Base-by-base conservation (phyloP, 2,113 vertebrate species). In the Xenotilapia flavipinnis region DNA sequence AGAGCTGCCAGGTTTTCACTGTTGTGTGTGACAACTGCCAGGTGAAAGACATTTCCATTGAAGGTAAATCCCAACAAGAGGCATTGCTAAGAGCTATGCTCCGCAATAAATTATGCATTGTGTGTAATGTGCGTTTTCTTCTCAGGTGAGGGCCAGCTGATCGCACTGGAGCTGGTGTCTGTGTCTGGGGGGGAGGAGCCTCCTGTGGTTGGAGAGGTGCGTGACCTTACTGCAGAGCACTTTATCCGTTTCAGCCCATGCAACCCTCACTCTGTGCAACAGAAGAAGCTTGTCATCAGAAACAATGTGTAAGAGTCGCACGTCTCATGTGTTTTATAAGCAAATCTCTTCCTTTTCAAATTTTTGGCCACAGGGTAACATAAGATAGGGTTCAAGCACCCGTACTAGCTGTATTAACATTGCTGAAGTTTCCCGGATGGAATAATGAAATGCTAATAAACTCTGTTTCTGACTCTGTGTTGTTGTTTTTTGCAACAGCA, bases 11-110 rank as follows among this genome's bases (percentile, higher is more conserved):
- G 88, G 92, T 79, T 38, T 99, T 97, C 82, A 92, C 96, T 33
- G 36, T 99, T 2, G 93, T 97, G 36, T 99, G 98, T 90, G 97
- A 99, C 95, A 98, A 97, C 93, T 99, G 97, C 91, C 98, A 97
- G 80, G 91, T 96, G 47, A 97, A 88, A 86, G 96, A 98, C 51
- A 87, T 99, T 92, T 96, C 95, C 79, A 87, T 97, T 11, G 87
- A 95, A 97, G 99, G 99, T 99, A 62, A 89, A 58, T 36, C 28
- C 54, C 45, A 21, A 13, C 14, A 51, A 5, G 33, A 31, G 23
- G 23, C 33, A 40, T 85, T 9, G 7, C 6, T 7, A 54, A 23
- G 7, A n/a, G 15, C 28, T 58, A 42, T 45, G 15, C 33, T 77
- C 2, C 5, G 6, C n/a, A 10, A 40, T 80, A 4, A 7, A 6